Conservation (phyloP, 2,113 vertebrate genomes). For the Mola mola region DNA sequence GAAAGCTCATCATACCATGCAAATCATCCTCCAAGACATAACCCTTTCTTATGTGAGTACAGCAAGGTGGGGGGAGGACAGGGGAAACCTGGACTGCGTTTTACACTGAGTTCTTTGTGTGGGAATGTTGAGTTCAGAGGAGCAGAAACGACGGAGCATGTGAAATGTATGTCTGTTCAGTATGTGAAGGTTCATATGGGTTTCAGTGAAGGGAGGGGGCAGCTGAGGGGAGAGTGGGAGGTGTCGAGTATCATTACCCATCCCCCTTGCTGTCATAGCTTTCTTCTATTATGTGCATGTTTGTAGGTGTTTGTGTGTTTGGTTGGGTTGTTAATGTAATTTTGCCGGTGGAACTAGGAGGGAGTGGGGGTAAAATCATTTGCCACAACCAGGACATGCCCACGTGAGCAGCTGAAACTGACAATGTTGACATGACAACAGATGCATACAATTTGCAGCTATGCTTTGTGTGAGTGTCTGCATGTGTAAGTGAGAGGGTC, state of each 20-base stretch:
- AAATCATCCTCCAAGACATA: conserved; percentile 20
- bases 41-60: too few species aligned
- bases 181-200: conserved; percentile 71
- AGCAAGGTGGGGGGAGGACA: conserved; percentile 7
- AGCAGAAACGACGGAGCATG: conserved; percentile 47
- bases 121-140: conserved; percentile 46
- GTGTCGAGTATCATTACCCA: conserved; percentile 69
- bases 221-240: conserved; percentile 67
- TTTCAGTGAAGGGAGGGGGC: conserved; percentile 57
- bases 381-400: conserved; percentile 21
- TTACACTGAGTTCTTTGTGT: conserved; percentile 70
- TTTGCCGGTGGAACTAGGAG: conserved; percentile 1
- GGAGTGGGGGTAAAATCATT: conserved; percentile 1
- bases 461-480: conserved; percentile 25
- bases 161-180: conserved; percentile 64
- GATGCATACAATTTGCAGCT: conserved; percentile 37
- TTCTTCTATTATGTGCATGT: conserved; percentile 11
- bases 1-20: conserved; percentile 12
- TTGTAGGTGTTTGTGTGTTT: conserved; percentile 33
- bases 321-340: conserved; percentile 22
- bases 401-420: conserved; percentile 47
- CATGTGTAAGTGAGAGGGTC: conserved; percentile 5
- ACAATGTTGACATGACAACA: conserved; percentile 51
- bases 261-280: conserved; percentile 64
- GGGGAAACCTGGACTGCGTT: conserved; percentile 29